A percentile compares a stretch with the other conserved stretches of the same genome.
phyloP scores from a whole-genome alignment of 2,113 vertebrate genomes.

The Megaceryle torquata region DNA sequence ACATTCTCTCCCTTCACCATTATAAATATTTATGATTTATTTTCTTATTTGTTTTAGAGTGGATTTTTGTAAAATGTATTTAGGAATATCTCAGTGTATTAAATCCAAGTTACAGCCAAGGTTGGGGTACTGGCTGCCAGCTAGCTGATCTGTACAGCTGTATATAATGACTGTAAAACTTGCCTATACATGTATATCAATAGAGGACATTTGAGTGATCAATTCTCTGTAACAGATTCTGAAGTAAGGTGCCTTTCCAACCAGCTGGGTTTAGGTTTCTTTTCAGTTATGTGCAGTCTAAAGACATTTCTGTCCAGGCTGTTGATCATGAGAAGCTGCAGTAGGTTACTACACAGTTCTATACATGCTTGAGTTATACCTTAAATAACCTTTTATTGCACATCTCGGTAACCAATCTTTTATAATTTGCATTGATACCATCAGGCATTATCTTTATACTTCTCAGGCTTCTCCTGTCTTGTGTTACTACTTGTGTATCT shows the following conservation, averaged over 20 bases:
- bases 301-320: background rate
- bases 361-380: background rate
- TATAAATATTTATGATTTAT: constrained; percentile 12
- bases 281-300: background rate
- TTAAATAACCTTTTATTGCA: background rate
- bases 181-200: background rate
- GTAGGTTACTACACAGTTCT: background rate
- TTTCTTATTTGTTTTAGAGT: background rate
- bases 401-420: background rate
- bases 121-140: background rate
- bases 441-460: background rate
- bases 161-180: background rate
- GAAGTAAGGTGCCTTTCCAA: background rate
- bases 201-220: background rate
- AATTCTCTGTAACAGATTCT: background rate
- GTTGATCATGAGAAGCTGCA: background rate
- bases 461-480: background rate
- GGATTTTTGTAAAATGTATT: background rate
- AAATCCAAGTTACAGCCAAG: background rate
- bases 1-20: background rate
- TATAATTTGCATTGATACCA: background rate
- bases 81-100: background rate
- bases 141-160: background rate
- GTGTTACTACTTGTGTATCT: background rate
- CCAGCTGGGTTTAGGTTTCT: fast-evolving